These are phyloP conservation scores for Puma concolor DNA, from an alignment of 2,113 vertebrate species.

Conservation along the genomic window DNA sequence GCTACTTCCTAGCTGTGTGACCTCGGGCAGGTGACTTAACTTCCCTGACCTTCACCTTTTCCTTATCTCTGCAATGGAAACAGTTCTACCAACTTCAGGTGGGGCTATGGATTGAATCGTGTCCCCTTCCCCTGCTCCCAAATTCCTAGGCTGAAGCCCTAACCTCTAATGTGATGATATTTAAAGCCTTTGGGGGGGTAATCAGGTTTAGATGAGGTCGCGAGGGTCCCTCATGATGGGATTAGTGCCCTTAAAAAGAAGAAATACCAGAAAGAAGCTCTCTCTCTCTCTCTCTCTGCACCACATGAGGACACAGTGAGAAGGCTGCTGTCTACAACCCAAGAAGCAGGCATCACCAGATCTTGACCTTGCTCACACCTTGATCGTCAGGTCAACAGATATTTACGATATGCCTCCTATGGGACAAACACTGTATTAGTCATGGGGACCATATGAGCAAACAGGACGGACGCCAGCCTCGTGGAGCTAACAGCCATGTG, in stretches of 20 bases:
- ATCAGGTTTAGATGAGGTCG: background rate
- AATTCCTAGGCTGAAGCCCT: background rate
- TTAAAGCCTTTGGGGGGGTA: background rate
- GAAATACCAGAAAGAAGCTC: background rate
- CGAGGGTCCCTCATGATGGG: fast-evolving
- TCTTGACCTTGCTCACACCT: background rate
- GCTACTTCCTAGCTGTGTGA: background rate
- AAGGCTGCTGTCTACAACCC: background rate
- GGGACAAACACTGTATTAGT: background rate
- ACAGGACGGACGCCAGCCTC: background rate
- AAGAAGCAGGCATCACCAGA: background rate
- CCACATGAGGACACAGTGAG: background rate
- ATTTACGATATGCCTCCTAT: background rate
- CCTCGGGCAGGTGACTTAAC: background rate
- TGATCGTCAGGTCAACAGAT: background rate
- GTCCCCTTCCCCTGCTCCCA: background rate
- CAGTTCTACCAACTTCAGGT: background rate
- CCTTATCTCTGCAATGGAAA: background rate
- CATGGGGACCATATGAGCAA: background rate
- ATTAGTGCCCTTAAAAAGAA: background rate
- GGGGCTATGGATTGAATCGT: background rate
- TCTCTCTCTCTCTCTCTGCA: too few species aligned
- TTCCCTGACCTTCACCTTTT: background rate
- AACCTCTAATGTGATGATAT: background rate
- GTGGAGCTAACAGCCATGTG: background rate